Conservation (phyloP, 2,113 vertebrate genomes). For the Coturnix japonica region DNA sequence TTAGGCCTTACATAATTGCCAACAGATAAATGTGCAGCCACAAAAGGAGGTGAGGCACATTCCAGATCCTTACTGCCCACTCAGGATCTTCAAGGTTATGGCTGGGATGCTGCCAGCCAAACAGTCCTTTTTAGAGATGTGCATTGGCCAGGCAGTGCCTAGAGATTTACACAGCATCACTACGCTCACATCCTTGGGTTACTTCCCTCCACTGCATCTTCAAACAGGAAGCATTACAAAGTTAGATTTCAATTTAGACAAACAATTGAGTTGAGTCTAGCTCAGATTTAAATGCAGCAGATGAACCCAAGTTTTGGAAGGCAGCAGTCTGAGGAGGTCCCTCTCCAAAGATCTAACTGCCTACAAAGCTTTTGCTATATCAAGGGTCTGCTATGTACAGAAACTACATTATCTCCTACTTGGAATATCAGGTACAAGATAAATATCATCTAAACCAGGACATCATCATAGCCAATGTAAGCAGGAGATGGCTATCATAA, state of each 20-base stretch:
- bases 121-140: not conserved
- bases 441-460: not conserved
- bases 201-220: not conserved
- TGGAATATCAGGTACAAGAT: not conserved
- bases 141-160: not conserved
- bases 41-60: not conserved
- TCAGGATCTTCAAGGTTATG: not conserved
- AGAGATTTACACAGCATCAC: not conserved
- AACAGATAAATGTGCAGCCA: not conserved
- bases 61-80: not conserved
- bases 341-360: not conserved
- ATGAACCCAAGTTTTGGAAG: not conserved
- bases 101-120: not conserved
- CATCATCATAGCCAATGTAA: not conserved
- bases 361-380: not conserved
- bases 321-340: not conserved
- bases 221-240: not conserved
- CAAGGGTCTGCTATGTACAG: not conserved
- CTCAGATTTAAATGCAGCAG: not conserved
- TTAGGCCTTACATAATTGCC: not conserved
- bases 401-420: not conserved
- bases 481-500: not conserved
- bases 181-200: not conserved
- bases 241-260: not conserved
- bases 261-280: not conserved